These are phyloP conservation scores for Proctacanthus coquilletti DNA, from an alignment of 1,140 invertebrate species.

Conservation along the genomic window DNA sequence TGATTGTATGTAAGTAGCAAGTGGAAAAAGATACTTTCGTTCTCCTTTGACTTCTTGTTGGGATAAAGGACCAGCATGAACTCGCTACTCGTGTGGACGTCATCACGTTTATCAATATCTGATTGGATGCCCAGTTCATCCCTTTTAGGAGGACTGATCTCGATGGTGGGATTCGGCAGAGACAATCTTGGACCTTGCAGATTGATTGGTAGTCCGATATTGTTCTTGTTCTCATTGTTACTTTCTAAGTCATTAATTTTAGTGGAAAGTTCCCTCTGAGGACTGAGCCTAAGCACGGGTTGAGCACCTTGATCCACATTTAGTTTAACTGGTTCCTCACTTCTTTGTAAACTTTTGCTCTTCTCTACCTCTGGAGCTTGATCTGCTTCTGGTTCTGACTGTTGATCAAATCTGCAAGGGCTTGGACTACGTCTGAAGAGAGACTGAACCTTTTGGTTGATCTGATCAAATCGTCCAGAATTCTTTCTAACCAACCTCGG, in stretches of 20 bases:
- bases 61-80: constrained; percentile 67
- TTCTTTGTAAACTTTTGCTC: constrained; percentile 17
- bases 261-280: constrained; percentile 6
- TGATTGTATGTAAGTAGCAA: not conserved
- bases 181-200: constrained; percentile 1
- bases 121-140: not conserved
- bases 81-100: constrained; percentile 41
- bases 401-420: too few species aligned
- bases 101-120: constrained; percentile 20
- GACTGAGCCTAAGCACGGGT: constrained; percentile 18
- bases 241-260: constrained; percentile 4
- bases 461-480: too few species aligned
- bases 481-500: too few species aligned
- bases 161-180: constrained; percentile 17
- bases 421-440: too few species aligned
- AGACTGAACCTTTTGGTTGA: too few species aligned
- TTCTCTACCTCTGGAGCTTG: constrained; percentile 13
- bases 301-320: constrained; percentile 22
- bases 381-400: constrained; percentile 6
- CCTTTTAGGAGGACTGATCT: constrained; percentile 19
- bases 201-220: constrained; percentile 1
- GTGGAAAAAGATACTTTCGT: constrained; percentile 28
- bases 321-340: constrained; percentile 21
- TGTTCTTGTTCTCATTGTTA: constrained; percentile 1
- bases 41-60: constrained; percentile 31